Conservation (phyloP, 2,113 vertebrate species). For the Atrichornis clamosus region DNA sequence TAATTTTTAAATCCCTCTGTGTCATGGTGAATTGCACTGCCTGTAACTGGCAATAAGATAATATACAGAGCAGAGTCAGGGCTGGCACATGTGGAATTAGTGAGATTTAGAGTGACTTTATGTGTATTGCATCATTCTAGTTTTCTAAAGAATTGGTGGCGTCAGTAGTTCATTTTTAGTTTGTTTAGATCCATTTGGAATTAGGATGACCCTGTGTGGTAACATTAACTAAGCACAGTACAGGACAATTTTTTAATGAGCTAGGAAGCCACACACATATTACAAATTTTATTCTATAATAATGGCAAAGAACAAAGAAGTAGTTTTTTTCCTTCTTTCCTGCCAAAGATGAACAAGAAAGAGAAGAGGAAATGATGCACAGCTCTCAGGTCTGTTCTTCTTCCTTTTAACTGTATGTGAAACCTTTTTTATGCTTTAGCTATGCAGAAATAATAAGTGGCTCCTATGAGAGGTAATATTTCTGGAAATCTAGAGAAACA, state of each 20-base stretch:
- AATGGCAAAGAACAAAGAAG: background rate
- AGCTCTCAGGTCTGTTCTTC: background rate
- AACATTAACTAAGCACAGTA: background rate
- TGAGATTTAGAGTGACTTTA: background rate
- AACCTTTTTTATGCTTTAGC: background rate
- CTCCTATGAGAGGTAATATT: constrained; percentile 9
- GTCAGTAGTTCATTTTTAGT: background rate
- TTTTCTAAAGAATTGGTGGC: background rate
- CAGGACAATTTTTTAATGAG: background rate
- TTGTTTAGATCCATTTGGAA: background rate
- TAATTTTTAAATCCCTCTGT: constrained; percentile 38
- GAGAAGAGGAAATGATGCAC: background rate
- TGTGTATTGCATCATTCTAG: background rate
- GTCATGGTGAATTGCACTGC: constrained; percentile 35
- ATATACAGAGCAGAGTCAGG: background rate
- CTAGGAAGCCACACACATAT: background rate
- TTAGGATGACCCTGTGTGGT: background rate
- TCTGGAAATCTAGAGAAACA: constrained; percentile 7
- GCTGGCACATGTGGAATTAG: background rate
- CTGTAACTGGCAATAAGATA: constrained; percentile 13
- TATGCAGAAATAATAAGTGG: constrained; percentile 11
- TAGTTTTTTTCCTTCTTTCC: background rate
- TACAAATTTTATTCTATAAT: background rate
- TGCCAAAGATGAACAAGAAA: background rate
- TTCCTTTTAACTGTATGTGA: background rate